Evolutionary conservation across 2,113 vertebrate species (phyloP).

Genomic region (Nettapus auritus): DNA sequence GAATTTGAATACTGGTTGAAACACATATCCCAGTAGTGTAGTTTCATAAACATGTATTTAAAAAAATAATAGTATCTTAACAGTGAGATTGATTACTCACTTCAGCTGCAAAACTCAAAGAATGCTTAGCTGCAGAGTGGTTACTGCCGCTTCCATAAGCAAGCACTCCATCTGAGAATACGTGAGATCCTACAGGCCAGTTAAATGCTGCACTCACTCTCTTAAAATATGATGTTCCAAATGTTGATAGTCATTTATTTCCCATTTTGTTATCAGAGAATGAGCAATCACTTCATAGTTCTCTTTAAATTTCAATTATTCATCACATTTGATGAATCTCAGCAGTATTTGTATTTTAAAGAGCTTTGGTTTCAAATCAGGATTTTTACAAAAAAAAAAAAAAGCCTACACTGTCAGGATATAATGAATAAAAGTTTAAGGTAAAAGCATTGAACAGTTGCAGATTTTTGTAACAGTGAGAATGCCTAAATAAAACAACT

Average conservation of each 20-base stretch:
- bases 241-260: conserved; percentile 8
- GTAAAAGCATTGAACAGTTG: neutral
- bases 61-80: neutral
- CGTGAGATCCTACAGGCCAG: neutral
- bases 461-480: neutral
- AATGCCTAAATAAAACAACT: neutral
- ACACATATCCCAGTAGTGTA: neutral
- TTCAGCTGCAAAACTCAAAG: conserved; percentile 2
- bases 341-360: conserved; percentile 6
- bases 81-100: neutral
- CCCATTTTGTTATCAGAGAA: conserved; percentile 16
- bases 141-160: neutral
- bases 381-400: neutral
- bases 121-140: neutral
- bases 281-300: conserved; percentile 24
- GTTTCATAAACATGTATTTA: neutral
- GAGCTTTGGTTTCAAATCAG: neutral
- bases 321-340: conserved; percentile 24
- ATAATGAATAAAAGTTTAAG: neutral
- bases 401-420: neutral
- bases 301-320: conserved; percentile 46
- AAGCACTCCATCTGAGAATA: neutral
- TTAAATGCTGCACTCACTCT: neutral
- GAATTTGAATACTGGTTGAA: neutral
- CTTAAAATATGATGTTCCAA: neutral